Percentiles rank a stretch among this genome's conserved stretches.
Conservation (phyloP, 2,113 vertebrate species). For the Zonotrichia leucophrys region DNA sequence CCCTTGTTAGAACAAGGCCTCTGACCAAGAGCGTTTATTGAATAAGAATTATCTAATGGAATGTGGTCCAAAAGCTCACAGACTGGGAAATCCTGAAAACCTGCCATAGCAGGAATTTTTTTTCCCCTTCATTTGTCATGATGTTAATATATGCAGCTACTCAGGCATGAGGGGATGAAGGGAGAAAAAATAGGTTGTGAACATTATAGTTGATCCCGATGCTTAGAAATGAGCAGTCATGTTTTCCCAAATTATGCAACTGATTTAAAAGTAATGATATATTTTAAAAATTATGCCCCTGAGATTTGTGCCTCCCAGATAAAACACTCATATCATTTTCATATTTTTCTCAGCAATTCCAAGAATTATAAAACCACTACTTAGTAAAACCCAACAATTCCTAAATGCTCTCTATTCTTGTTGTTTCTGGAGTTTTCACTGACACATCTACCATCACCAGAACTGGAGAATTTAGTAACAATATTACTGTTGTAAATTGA, state of each 20-base stretch:
- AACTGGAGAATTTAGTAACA: not conserved
- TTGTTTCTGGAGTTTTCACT: not conserved
- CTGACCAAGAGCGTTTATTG: not conserved
- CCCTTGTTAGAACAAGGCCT: not conserved
- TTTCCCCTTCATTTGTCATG: not conserved
- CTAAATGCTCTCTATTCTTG: not conserved
- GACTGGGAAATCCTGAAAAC: not conserved
- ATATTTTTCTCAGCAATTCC: not conserved
- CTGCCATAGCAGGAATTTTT: not conserved
- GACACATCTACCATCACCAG: not conserved
- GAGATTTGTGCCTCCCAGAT: not conserved
- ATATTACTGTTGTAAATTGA: not conserved
- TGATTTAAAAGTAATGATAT: not conserved
- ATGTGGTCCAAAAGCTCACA: constrained; percentile 55
- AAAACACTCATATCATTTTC: not conserved
- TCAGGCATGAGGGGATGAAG: not conserved
- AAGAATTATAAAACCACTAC: not conserved
- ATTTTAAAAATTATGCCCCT: not conserved
- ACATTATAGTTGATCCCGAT: not conserved
- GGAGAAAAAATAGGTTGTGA: not conserved
- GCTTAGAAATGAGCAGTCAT: not conserved
- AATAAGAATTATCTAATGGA: constrained; percentile 44
- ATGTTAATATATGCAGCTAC: not conserved
- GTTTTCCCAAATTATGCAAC: not conserved
- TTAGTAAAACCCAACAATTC: not conserved